Conservation (phyloP, 2,888 invertebrate species). For the Pyrgus malvae region DNA sequence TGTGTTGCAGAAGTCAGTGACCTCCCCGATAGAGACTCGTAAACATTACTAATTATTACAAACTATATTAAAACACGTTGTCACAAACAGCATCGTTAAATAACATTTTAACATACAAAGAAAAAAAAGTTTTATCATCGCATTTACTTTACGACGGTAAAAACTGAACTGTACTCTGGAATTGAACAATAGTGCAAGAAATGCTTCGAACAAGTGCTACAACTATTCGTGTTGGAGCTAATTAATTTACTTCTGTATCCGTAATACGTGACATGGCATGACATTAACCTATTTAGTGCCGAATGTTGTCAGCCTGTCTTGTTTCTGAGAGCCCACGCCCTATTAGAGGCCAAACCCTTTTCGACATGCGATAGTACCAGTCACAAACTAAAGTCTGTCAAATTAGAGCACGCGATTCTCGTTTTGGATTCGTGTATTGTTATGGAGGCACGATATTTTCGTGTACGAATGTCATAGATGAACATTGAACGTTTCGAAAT, state of each 20-base stretch:
- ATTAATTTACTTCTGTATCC: conserved; percentile 17
- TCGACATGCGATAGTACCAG: conserved; percentile 46
- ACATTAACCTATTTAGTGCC: conserved; percentile 53
- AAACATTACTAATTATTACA: too few relatives aligned
- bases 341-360: conserved; percentile 58
- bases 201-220: not conserved
- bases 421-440: conserved; percentile 8
- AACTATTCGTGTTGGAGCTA: not conserved
- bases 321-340: conserved; percentile 48
- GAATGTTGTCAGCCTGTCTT: conserved; percentile 44
- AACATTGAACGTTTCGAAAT: not conserved
- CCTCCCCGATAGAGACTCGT: too few relatives aligned
- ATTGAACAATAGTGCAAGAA: conserved; percentile 11
- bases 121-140: too few relatives aligned
- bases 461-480: conserved; percentile 1
- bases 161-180: not conserved
- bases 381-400: conserved; percentile 14
- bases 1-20: too few relatives aligned
- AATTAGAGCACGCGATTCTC: conserved; percentile 16
- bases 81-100: too few relatives aligned
- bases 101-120: too few relatives aligned
- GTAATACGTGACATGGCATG: conserved; percentile 38
- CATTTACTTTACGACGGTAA: too few relatives aligned
- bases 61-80: too few relatives aligned
- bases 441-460: conserved; percentile 1